Percentiles rank a stretch among this genome's conserved stretches.
phyloP scores from a whole-genome alignment of 2,888 invertebrate species.

The Lasioglossum marginatum region DNA sequence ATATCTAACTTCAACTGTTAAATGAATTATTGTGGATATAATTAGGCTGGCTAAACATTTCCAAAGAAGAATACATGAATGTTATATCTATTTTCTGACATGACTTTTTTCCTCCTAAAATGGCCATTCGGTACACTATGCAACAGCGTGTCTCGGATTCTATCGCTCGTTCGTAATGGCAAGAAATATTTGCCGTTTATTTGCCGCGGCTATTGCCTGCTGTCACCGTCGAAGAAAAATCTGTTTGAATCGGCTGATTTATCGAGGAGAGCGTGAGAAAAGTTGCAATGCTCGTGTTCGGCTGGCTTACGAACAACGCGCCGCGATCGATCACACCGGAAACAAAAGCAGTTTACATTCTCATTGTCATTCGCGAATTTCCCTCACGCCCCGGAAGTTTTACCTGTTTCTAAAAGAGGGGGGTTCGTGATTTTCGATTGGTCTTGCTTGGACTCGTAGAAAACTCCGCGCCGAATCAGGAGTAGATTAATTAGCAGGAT shows the following conservation, averaged over 20 bases:
- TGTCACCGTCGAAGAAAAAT: slow-evolving; percentile 28
- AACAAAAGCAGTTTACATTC: slow-evolving; percentile 68
- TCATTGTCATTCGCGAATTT: slow-evolving; percentile 47
- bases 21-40: too few relatives aligned
- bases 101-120: too few relatives aligned
- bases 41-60: too few relatives aligned
- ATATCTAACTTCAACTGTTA: too few relatives aligned
- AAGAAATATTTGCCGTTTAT: slow-evolving; percentile 11
- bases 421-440: not conserved
- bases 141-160: not conserved
- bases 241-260: slow-evolving; percentile 44
- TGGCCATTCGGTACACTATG: too few relatives aligned
- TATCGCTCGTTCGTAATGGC: not conserved
- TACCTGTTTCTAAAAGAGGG: not conserved
- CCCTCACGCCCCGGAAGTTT: not conserved
- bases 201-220: slow-evolving; percentile 31
- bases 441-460: not conserved
- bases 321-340: slow-evolving; percentile 41
- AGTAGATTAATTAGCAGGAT: slow-evolving; percentile 20
- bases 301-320: slow-evolving; percentile 53
- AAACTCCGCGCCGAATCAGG: not conserved
- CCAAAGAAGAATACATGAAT: too few relatives aligned
- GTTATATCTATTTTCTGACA: too few relatives aligned
- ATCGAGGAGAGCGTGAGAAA: slow-evolving; percentile 52
- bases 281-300: slow-evolving; percentile 44